Evolutionary conservation across 2,113 vertebrate species (phyloP).

Genomic region (Empidonax alnorum): DNA sequence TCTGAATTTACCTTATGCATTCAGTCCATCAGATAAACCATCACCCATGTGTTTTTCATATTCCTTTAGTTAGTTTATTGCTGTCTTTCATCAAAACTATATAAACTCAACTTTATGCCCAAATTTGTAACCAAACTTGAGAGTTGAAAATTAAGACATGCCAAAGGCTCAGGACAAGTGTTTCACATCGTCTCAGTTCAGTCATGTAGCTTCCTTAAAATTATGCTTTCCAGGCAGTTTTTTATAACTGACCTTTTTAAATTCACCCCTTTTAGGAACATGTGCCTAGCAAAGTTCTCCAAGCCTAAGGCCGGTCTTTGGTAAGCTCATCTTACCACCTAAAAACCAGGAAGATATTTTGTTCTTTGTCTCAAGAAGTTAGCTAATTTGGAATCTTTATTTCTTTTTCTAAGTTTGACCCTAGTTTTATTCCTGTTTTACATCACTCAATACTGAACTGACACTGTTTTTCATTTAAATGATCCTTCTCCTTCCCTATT

Average conservation of each 20-base stretch:
- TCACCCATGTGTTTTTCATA: neutral
- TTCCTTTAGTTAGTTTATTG: neutral
- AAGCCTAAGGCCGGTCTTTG: neutral
- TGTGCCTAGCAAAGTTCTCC: neutral
- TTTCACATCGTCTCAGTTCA: neutral
- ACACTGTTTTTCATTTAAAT: neutral
- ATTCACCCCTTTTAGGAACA: neutral
- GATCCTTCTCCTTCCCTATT: neutral
- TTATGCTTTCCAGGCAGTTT: neutral
- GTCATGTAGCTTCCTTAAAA: neutral
- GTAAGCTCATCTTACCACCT: neutral
- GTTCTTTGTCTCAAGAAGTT: neutral
- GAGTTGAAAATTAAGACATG: neutral
- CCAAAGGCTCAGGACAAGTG: neutral
- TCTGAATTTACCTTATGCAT: slow-evolving; percentile 9
- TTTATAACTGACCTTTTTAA: neutral
- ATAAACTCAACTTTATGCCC: neutral
- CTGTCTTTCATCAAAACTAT: neutral
- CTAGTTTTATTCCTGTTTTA: neutral
- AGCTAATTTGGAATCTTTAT: neutral
- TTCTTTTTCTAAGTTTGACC: neutral
- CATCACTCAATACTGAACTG: neutral
- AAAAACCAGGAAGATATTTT: neutral
- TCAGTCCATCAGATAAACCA: slow-evolving; percentile 1
- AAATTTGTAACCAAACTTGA: neutral